Conservation (phyloP, 2,113 vertebrate species). For the Agapornis roseicollis region DNA sequence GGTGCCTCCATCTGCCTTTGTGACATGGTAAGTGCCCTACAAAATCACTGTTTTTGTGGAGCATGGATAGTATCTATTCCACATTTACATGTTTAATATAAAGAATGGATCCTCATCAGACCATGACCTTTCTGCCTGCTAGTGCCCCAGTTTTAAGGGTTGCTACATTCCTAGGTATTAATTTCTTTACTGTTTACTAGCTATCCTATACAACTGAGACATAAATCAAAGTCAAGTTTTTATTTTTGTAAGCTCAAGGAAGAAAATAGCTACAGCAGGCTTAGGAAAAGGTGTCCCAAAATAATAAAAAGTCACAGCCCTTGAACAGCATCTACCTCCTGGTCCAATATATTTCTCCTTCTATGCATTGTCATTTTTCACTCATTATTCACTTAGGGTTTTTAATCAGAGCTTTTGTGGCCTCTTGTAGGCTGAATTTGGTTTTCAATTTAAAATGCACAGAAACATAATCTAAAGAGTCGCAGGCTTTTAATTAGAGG, state of each 20-base stretch:
- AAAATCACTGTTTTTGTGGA: not conserved
- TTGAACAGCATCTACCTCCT: not conserved
- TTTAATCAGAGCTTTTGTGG: not conserved
- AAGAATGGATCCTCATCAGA: not conserved
- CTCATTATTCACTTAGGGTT: not conserved
- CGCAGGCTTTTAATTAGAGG: not conserved
- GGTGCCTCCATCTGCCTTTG: not conserved
- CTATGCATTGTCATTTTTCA: not conserved
- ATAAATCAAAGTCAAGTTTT: not conserved
- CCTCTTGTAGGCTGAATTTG: not conserved
- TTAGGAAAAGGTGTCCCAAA: not conserved
- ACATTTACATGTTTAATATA: not conserved
- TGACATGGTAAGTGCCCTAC: not conserved
- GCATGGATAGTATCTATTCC: not conserved
- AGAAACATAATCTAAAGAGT: not conserved
- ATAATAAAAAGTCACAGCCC: not conserved
- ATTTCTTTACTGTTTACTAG: not conserved
- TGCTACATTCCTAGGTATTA: not conserved
- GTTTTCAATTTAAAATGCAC: not conserved
- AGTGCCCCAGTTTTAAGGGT: not conserved
- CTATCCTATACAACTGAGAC: not conserved
- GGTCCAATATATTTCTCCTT: not conserved
- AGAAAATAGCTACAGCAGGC: not conserved
- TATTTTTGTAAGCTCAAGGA: not conserved
- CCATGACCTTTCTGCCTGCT: not conserved